A percentile compares a stretch with the other conserved stretches of the same genome.
Conservation (phyloP, 2,888 invertebrate species). For the Lasioglossum oenotherae region DNA sequence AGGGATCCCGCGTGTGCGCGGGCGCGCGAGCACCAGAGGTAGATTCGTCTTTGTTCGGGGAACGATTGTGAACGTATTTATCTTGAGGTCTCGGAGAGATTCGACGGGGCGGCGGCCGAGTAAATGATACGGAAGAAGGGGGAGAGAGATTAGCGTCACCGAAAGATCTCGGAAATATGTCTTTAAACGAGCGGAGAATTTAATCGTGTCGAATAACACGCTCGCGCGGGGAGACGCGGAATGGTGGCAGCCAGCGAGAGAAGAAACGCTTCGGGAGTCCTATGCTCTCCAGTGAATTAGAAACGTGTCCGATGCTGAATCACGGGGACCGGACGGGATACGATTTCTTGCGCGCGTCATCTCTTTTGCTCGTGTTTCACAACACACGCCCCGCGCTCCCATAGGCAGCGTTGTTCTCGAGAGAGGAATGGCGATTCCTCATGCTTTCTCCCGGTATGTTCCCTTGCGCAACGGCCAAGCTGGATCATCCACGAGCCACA, state of each 20-base stretch:
- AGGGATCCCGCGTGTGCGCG: conserved; percentile 28
- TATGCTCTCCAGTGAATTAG: conserved; percentile 31
- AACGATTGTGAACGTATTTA: conserved; percentile 54
- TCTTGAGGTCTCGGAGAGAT: conserved; percentile 24
- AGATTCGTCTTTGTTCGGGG: conserved; percentile 59
- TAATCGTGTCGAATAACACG: conserved; percentile 16
- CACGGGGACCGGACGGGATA: background rate
- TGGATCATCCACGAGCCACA: conserved; percentile 19
- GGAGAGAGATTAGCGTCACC: conserved; percentile 32
- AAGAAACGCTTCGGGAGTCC: background rate
- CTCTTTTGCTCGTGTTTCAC: conserved; percentile 25
- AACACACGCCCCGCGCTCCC: conserved; percentile 15
- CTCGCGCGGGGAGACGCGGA: background rate
- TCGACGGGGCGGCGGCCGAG: conserved; percentile 13
- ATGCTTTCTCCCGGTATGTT: conserved; percentile 38
- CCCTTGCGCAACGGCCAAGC: conserved; percentile 45
- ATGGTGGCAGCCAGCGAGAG: background rate
- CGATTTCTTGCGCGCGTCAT: conserved; percentile 33
- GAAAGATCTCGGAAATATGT: conserved; percentile 20
- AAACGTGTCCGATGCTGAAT: background rate
- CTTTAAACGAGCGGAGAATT: conserved; percentile 16
- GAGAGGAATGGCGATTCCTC: conserved; percentile 7
- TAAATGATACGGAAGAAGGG: conserved; percentile 23
- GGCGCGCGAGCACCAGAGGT: conserved; percentile 20
- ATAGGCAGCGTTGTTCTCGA: background rate